Evolutionary conservation across 2,888 invertebrate species (phyloP).

Genomic region (Eupithecia abbreviata): DNA sequence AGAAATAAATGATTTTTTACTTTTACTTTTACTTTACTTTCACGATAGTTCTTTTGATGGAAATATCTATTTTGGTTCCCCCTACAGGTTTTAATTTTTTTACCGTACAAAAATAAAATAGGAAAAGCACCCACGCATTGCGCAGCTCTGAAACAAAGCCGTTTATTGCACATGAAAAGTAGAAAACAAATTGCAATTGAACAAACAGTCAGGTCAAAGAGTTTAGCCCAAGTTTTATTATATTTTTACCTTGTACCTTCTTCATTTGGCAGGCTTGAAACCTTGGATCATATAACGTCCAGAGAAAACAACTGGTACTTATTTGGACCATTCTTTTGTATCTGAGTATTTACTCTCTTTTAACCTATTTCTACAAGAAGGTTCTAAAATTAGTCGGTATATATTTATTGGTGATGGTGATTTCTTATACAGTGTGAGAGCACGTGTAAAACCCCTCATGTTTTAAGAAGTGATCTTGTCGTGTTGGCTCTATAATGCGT

Average conservation of each 20-base stretch:
- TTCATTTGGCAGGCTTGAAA: constrained; percentile 55
- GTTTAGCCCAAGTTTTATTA: constrained; percentile 45
- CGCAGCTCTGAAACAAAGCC: constrained; percentile 20
- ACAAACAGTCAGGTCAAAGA: constrained; percentile 38
- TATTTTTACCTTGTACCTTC: constrained; percentile 63
- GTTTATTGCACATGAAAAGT: constrained; percentile 23
- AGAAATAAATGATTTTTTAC: too few species aligned
- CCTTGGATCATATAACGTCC: constrained; percentile 13
- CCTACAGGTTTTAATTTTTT: too few species aligned
- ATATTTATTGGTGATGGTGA: not conserved
- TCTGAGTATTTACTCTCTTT: not conserved
- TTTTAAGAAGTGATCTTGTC: not conserved
- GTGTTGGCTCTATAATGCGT: not conserved
- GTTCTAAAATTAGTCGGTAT: not conserved
- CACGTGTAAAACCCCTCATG: not conserved
- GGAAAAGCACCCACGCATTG: constrained; percentile 22
- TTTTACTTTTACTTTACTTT: too few species aligned
- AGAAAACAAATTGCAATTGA: constrained; percentile 33
- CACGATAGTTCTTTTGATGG: not conserved
- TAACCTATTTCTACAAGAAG: not conserved
- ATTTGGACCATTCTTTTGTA: not conserved
- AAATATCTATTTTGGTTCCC: not conserved
- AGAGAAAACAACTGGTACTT: not conserved
- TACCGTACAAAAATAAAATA: not conserved
- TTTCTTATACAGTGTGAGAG: not conserved